Base-by-base conservation (phyloP, 2,888 invertebrate species). In the Polymixis lichenea region DNA sequence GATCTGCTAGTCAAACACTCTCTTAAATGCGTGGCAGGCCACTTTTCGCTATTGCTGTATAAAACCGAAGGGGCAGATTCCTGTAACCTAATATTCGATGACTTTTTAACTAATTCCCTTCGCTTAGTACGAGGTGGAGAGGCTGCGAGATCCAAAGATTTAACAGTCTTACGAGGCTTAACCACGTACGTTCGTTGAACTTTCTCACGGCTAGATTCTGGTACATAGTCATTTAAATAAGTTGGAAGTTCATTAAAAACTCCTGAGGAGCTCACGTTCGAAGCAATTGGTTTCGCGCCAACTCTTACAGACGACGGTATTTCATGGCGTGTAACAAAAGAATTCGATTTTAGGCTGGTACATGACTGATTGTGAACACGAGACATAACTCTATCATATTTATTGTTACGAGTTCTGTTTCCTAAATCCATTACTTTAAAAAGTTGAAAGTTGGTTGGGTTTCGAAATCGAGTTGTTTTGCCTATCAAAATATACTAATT, bases 331-430 rank as follows among this genome's bases (percentile, higher is more conserved):
- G 91, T 93, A 79, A 96, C 94, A 73, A 86, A 87, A 62, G 93
- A 92, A 86, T 84, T 91, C 49, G 93, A 89, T 71, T 90, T 93
- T 53, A 94, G 83, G 84, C 88, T 93, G 49, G 85, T 84, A 49
- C 86, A 87, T 53, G 92, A 90, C 73, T 84, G 89, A 87, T 91
- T 93, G 67, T 87, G 84, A 6, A 95, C 92, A 64, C 95, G 94
- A 51, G 96, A 88, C 96, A 95, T 95, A 1, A 96, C 95, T 89
- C 95, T 94, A 19, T 92, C 92, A 81, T 95, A 95, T 78, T 88
- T 93, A 43, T 89, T 92, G 56, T 67, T 88, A 65, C 80, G 76
- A 71, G 80, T 90, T 82, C 80, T 89, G 69, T 72, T 82, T 13
- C 49, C 75, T 58, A 77, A 77, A 83, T 91, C 87, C 93, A 93